These are phyloP conservation scores for Leptopterna dolabrata DNA, from an alignment of 2,888 invertebrate species.

Conservation along the genomic window DNA sequence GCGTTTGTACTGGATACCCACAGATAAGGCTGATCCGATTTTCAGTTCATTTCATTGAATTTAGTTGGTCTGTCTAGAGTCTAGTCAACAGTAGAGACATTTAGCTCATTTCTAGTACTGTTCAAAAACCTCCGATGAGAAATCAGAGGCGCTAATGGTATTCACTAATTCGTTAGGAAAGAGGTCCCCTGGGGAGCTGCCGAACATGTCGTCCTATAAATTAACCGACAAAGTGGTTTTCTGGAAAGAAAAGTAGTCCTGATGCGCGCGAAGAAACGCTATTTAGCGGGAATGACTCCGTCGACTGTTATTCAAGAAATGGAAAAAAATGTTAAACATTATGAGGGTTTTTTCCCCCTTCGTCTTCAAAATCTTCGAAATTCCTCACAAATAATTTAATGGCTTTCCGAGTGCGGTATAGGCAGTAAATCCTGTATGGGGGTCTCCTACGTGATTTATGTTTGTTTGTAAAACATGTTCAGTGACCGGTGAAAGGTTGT, in stretches of 20 bases:
- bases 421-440: slow-evolving; percentile 32
- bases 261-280: slow-evolving; percentile 42
- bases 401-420: slow-evolving; percentile 9
- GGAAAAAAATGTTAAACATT: not conserved
- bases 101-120: not conserved
- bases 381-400: slow-evolving; percentile 26
- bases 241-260: slow-evolving; percentile 30
- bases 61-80: too few relatives aligned
- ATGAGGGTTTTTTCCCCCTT: not conserved
- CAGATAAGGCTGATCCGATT: too few relatives aligned
- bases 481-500: slow-evolving; percentile 4
- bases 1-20: too few relatives aligned
- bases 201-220: slow-evolving; percentile 47
- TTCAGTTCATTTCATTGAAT: too few relatives aligned
- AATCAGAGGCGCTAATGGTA: slow-evolving; percentile 8
- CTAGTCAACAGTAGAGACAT: not conserved
- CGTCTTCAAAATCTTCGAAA: slow-evolving; percentile 23
- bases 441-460: slow-evolving; percentile 16
- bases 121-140: not conserved
- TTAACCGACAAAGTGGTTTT: slow-evolving; percentile 39
- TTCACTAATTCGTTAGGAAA: slow-evolving; percentile 29
- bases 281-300: slow-evolving; percentile 33
- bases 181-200: slow-evolving; percentile 45
- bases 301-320: slow-evolving; percentile 17
- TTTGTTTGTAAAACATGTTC: slow-evolving; percentile 45